Base-by-base conservation (phyloP, 2,888 invertebrate genomes). In the Petrolisthes manimaculis region DNA sequence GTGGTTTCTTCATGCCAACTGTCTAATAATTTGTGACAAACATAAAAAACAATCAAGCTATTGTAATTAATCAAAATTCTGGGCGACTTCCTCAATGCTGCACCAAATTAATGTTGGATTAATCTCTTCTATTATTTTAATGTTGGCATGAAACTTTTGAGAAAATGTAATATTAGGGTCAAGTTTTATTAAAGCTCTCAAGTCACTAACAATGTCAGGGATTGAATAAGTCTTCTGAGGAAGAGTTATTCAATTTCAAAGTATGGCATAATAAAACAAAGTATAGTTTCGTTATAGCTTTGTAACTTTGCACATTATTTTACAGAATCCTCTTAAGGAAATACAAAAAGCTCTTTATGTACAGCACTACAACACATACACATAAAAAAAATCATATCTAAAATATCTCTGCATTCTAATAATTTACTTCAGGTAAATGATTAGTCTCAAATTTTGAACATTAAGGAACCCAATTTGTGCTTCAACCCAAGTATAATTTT, bases 301-400 rank as follows among this genome's bases (percentile, higher is more conserved):
- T 89, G 86, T 89, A 89, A 85, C 89, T 89, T 89, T 89, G 89
- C 89, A 89, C 89, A 89, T 85, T 89, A 89, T 89, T 82, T 89
- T 89, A 89, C 89, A 89, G 86, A 86, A 83, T 89, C 86, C 89
- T 89, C 83, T 78, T 37, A 83, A 89, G 89, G 89, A 89, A 89
- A 89, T 89, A 89, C 89, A 89, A 89, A 89, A 89, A 89, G 89
- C 89, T 86, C 78, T 24, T 67, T 89, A 89, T 89, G 71, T 89
- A 89, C 89, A 89, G 89, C 89, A 85, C 85, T 86, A 89, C 89
- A 89, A 89, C 89, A 89, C 83, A 89, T 89, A 89, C 82, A 78
- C 53, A 56, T 83, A 84, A 83, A 78, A 86, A 89, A 85, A 86
- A 89, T 82, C 84, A 89, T 89, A 89, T 89, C 89, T 89, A 89